Evolutionary conservation across 2,797 vertebrate genomes (phyloP).

Genomic region (Orientallactaga sibirica): DNA sequence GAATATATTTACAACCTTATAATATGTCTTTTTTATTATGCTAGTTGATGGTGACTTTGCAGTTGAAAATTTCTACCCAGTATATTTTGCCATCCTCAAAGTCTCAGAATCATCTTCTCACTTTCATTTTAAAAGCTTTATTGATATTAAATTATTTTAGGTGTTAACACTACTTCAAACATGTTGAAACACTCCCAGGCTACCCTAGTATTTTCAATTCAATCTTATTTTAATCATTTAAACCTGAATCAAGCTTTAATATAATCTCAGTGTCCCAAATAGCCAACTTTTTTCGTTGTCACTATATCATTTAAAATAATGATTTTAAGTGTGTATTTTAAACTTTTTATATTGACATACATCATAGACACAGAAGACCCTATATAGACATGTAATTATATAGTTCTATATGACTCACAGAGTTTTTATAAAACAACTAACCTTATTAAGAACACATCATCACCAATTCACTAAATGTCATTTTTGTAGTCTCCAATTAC

Average conservation of each 20-base stretch:
- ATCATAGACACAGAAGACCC: background rate
- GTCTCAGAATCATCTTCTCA: background rate
- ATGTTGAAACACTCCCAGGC: constrained; percentile 20
- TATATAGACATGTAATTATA: background rate
- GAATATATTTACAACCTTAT: background rate
- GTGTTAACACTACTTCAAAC: background rate
- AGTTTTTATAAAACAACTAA: constrained; percentile 20
- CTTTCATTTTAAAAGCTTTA: constrained; percentile 19
- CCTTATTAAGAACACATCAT: background rate
- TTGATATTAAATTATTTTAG: constrained; percentile 4
- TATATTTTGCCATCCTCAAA: background rate
- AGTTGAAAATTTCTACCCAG: background rate
- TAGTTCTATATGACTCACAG: background rate
- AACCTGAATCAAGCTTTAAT: constrained; percentile 5
- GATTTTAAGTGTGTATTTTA: constrained; percentile 11
- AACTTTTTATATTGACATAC: constrained; percentile 48
- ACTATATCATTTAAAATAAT: too few relatives aligned
- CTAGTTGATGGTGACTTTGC: background rate
- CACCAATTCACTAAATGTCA: background rate
- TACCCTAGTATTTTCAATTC: constrained; percentile 35
- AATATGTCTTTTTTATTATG: background rate
- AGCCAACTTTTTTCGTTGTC: background rate
- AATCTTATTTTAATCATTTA: constrained; percentile 41
- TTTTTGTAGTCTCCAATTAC: background rate
- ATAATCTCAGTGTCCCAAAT: constrained; percentile 24